Evolutionary conservation across 2,113 vertebrate genomes (phyloP).

Genomic region (Fukomys damarensis): DNA sequence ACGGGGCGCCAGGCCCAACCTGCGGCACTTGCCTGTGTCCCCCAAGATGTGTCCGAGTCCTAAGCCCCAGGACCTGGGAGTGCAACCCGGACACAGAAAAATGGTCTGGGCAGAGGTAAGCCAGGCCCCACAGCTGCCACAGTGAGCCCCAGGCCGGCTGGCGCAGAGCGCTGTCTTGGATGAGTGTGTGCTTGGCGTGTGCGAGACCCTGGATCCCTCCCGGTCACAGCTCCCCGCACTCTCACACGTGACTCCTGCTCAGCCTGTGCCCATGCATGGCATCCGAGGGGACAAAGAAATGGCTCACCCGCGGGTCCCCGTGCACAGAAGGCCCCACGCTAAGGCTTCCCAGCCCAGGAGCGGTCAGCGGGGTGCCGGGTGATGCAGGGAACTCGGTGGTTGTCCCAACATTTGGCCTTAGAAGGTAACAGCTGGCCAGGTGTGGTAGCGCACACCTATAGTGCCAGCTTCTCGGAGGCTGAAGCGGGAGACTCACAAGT

Average conservation of each 20-base stretch:
- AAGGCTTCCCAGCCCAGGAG: background rate
- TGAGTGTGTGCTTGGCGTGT: no score
- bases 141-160: no score
- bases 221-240: no score
- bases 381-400: background rate
- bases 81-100: background rate
- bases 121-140: background rate
- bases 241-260: no score
- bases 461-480: background rate
- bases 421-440: background rate
- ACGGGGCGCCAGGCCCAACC: background rate
- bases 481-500: no score
- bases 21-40: background rate
- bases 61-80: background rate
- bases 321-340: background rate
- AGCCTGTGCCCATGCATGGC: no score
- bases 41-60: background rate
- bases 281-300: no score
- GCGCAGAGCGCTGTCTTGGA: no score
- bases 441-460: no score
- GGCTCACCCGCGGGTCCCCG: no score
- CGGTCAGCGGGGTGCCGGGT: background rate
- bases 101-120: background rate
- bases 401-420: background rate
- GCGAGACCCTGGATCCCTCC: no score